Evolutionary conservation across 1,140 invertebrate genomes (phyloP), one percentile per base, ranked within the genome.

Genomic region (Tetragnatha versicolor): DNA sequence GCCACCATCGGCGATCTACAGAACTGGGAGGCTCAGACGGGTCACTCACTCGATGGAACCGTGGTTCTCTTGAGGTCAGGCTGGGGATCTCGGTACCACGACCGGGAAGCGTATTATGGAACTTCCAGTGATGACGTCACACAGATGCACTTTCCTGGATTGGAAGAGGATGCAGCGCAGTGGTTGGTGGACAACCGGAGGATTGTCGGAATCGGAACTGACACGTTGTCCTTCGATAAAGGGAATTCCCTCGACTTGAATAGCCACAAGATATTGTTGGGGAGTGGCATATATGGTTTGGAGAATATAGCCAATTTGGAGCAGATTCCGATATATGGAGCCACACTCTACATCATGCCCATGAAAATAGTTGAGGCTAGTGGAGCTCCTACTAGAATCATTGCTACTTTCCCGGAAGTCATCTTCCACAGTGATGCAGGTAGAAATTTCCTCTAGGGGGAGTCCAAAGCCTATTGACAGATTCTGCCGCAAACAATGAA

Each of bases 171-270:
- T 27, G 88, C 90, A 22, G 89, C 90, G 0, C 82, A 87, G 69
- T 91, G 88, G 87, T 85, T 92, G 72, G 87, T 87, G 2, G 86
- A 88, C 14, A 84, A 88, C 29, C 85, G 86, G 25, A 87, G 88
- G 75, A 86, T 92, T 39, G 85, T 89, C 37, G 91, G 90, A 0
- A 86, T 92, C 0, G 91, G 90, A 0, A 86, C 90, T 0, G 91
- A 92, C 82, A 88, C 89, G 0, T 85, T 90, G 0, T 90, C 89
- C 9, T 82, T 90, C 9, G 91, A 81, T 22, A 79, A 81, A 10
- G 69, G 83, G 3, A 79, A 47, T 20, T 42, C 42, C 17, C 9
- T 31, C 17, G 47, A 47, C 14, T 66, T 58, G 31, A 12, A 9
- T 4, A 37, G 47, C 7, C 80, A 82, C 61, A 22, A 14, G 9